Evolutionary conservation across 2,113 vertebrate species (phyloP).

Genomic region (Hemiscyllium ocellatum): DNA sequence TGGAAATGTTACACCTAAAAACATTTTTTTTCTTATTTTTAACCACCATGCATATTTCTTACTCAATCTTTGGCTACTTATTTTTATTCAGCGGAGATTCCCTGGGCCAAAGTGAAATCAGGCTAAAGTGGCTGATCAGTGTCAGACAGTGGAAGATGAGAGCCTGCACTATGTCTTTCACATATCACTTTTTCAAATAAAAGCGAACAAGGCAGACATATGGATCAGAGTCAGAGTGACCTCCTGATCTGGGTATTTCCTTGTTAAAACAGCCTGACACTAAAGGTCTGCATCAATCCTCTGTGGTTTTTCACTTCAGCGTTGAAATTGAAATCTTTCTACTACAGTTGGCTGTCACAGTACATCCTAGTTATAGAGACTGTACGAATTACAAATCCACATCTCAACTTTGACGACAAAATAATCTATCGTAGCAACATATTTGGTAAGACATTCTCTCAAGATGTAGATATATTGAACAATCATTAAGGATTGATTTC

Average conservation of each 20-base stretch:
- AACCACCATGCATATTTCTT: background rate
- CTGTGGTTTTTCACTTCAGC: background rate
- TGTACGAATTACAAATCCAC: background rate
- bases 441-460: background rate
- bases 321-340: background rate
- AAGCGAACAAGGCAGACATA: background rate
- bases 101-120: background rate
- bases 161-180: background rate
- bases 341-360: background rate
- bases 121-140: background rate
- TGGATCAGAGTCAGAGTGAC: conserved; percentile 11
- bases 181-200: background rate
- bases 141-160: background rate
- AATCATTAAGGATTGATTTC: background rate
- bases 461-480: background rate
- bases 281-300: background rate
- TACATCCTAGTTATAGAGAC: background rate
- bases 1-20: background rate
- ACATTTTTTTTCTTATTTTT: background rate
- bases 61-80: background rate
- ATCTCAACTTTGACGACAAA: background rate
- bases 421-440: background rate
- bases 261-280: background rate
- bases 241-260: conserved; percentile 27
- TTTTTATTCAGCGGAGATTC: conserved; percentile 13